phyloP scores from a whole-genome alignment of 2,888 invertebrate genomes.

The Nebria brevicollis region DNA sequence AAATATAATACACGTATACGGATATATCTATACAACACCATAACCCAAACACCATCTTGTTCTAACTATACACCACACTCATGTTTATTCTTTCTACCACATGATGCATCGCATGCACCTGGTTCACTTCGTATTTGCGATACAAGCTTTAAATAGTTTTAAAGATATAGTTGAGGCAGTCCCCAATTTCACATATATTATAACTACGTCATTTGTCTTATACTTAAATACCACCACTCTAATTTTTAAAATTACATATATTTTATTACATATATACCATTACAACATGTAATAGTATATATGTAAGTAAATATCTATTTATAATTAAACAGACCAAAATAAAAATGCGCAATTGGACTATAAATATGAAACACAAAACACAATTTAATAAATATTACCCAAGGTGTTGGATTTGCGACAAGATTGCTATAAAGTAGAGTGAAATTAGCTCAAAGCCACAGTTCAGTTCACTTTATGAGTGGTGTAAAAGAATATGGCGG shows the following conservation, averaged over 20 bases:
- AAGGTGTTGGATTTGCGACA: no score
- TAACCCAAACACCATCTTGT: slow-evolving; percentile 1
- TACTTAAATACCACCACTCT: no score
- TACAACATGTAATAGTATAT: no score
- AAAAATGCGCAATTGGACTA: neutral
- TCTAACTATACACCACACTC: neutral
- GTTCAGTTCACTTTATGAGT: neutral
- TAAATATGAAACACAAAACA: neutral
- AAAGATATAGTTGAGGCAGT: neutral
- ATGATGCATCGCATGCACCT: neutral
- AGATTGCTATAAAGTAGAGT: neutral
- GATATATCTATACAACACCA: neutral
- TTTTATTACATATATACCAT: no score
- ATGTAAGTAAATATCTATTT: neutral
- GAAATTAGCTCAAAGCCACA: neutral
- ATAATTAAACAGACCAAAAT: neutral
- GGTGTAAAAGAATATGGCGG: neutral
- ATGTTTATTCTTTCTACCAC: neutral
- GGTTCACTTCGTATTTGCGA: neutral
- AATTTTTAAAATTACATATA: no score
- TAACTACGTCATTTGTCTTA: neutral
- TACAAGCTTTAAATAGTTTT: neutral
- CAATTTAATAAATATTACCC: no score
- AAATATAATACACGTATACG: slow-evolving; percentile 12
- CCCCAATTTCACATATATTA: neutral